These are phyloP conservation scores for Conus canariensis DNA, from an alignment of 2,888 invertebrate species.

Conservation along the genomic window DNA sequence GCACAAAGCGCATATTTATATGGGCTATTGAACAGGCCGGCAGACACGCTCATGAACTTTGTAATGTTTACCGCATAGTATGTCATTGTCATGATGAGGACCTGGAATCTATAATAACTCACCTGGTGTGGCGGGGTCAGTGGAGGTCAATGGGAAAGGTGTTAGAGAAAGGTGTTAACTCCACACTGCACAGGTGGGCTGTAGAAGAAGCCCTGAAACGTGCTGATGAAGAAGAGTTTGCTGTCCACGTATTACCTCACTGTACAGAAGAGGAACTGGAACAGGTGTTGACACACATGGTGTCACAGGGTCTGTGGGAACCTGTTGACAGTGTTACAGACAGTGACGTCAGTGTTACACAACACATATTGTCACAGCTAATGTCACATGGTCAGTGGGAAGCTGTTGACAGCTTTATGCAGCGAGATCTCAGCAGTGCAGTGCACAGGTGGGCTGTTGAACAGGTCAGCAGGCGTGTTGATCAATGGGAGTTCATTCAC, in stretches of 20 bases:
- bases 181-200: not conserved
- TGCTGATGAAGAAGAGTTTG: not conserved
- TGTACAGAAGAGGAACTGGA: not conserved
- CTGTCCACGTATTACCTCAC: not conserved
- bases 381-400: not conserved
- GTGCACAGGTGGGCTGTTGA: not conserved
- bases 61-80: not conserved
- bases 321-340: not conserved
- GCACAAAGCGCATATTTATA: too few species aligned
- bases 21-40: not conserved
- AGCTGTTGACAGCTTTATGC: not conserved
- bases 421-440: not conserved
- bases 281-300: not conserved
- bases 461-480: not conserved
- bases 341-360: not conserved
- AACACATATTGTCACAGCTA: not conserved
- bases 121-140: not conserved
- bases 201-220: not conserved
- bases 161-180: not conserved
- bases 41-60: not conserved
- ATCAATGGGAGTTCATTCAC: not conserved
- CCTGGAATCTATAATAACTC: not conserved
- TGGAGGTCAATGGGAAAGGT: not conserved
- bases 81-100: not conserved
- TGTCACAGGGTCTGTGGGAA: not conserved